These are phyloP conservation scores for Matsumurasca onukii DNA, from an alignment of 1,140 invertebrate genomes.

Conservation along the genomic window DNA sequence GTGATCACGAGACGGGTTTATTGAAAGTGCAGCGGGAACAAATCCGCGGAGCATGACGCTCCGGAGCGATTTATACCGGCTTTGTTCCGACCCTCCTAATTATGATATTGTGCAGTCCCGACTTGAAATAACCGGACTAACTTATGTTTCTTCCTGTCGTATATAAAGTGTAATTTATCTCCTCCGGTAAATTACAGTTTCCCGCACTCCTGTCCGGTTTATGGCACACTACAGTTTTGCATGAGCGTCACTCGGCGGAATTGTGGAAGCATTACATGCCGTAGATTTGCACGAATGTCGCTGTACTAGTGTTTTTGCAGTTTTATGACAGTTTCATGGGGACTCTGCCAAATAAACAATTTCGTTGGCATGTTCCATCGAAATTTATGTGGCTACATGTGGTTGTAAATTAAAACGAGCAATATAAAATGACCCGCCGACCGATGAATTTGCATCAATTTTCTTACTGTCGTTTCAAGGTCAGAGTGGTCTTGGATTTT, in stretches of 20 bases:
- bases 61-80: neutral
- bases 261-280: neutral
- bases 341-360: too few species aligned
- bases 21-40: slow-evolving; percentile 10
- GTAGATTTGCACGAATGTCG: neutral
- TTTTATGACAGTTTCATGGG: too few species aligned
- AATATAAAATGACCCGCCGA: too few species aligned
- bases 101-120: slow-evolving; percentile 17
- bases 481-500: too few species aligned
- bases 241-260: neutral
- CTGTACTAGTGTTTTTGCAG: too few species aligned
- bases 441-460: too few species aligned
- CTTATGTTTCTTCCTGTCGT: slow-evolving; percentile 8
- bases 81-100: slow-evolving; percentile 15
- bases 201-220: slow-evolving; percentile 1
- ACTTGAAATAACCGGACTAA: slow-evolving; percentile 11
- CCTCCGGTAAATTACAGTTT: slow-evolving; percentile 5
- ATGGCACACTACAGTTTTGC: neutral
- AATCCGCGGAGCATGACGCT: slow-evolving; percentile 14
- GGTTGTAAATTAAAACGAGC: too few species aligned
- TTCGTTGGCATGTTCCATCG: too few species aligned
- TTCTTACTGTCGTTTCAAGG: too few species aligned
- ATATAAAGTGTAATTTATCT: slow-evolving; percentile 18
- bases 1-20: slow-evolving; percentile 12
- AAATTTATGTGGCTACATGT: too few species aligned